Conservation (phyloP, 2,888 invertebrate genomes). For the Acholoe squamosa region DNA sequence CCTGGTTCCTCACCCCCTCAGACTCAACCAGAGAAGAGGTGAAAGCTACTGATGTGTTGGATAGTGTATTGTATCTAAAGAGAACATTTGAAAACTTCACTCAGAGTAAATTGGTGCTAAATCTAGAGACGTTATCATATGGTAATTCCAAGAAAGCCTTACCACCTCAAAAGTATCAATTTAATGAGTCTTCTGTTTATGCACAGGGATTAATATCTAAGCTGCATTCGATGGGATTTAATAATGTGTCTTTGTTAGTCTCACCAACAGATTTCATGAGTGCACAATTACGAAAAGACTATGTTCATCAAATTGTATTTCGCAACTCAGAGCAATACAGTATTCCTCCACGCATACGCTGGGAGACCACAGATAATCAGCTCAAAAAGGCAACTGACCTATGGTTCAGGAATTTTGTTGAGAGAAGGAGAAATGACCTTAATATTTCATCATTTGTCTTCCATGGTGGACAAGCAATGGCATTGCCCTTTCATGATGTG, state of each 20-base stretch:
- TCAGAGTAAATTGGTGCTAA: constrained; percentile 17
- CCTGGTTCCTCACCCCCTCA: constrained; percentile 40
- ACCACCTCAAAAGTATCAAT: too few relatives aligned
- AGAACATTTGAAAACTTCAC: not conserved
- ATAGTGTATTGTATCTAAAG: not conserved
- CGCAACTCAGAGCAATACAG: not conserved
- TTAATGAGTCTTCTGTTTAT: not conserved
- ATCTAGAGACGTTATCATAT: not conserved
- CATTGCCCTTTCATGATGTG: constrained; percentile 40
- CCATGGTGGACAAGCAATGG: not conserved
- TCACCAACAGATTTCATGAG: constrained; percentile 36
- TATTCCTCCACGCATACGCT: constrained; percentile 1
- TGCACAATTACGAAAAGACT: not conserved
- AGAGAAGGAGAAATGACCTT: not conserved
- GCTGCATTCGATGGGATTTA: not conserved
- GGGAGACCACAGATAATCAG: constrained; percentile 34
- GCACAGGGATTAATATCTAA: not conserved
- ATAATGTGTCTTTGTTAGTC: not conserved
- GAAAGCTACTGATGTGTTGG: not conserved
- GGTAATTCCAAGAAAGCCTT: not conserved
- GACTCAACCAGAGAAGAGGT: not conserved
- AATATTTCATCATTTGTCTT: constrained; percentile 47
- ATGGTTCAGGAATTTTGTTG: not conserved
- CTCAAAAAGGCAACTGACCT: not conserved
- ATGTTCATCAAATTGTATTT: not conserved